Evolutionary conservation across 2,113 vertebrate species (phyloP).

Genomic region (Nothobranchius furzeri): DNA sequence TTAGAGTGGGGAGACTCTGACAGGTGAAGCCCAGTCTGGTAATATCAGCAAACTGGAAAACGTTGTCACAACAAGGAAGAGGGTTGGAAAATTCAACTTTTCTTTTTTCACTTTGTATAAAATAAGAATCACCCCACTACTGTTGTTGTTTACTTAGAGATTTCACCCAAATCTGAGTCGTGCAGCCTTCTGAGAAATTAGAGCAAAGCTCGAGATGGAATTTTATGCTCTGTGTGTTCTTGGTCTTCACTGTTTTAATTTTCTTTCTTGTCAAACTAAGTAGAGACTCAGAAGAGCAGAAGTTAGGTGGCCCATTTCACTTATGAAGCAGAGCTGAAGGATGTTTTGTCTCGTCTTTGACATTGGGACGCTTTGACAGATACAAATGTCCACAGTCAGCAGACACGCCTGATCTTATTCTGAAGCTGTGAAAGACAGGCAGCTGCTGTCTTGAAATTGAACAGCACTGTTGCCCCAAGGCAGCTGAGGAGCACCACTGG

Average conservation of each 20-base stretch:
- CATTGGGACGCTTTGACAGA: conserved; percentile 49
- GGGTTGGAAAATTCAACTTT: background rate
- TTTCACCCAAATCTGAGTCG: background rate
- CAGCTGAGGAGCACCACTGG: conserved; percentile 24
- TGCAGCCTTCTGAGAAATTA: background rate
- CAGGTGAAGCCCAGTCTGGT: background rate
- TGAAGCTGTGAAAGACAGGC: conserved; percentile 38
- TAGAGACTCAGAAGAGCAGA: background rate
- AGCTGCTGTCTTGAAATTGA: conserved; percentile 51
- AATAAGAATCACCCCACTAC: conserved; percentile 14
- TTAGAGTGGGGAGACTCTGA: background rate
- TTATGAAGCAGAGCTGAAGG: conserved; percentile 1
- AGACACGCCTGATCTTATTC: conserved; percentile 49
- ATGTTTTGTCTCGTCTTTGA: conserved; percentile 35
- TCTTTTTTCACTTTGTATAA: background rate
- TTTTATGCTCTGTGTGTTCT: too few species aligned
- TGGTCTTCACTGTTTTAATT: too few species aligned
- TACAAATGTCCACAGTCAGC: conserved; percentile 53
- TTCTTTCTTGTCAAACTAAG: too few species aligned
- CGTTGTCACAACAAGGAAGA: background rate
- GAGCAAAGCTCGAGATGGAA: background rate
- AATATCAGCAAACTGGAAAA: background rate
- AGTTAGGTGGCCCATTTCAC: too few species aligned
- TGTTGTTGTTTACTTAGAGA: background rate
- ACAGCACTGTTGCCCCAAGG: conserved; percentile 47